Evolutionary conservation across 2,888 invertebrate genomes (phyloP).

Genomic region (Gandaritis pyraliata): DNA sequence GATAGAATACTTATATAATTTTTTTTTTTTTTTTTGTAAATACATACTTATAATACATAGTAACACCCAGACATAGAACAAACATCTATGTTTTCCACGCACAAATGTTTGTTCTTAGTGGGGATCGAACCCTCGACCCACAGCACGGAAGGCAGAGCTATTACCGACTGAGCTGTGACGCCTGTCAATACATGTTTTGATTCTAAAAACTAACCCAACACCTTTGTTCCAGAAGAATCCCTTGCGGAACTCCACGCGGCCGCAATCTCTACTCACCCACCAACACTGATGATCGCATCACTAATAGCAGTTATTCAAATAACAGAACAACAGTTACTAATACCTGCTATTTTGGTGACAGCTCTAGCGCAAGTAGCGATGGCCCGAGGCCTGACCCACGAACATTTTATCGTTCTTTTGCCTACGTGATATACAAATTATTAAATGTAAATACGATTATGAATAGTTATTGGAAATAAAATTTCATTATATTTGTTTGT

Average conservation of each 20-base stretch:
- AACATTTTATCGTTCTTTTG: constrained; percentile 61
- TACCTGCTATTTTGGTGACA: constrained; percentile 58
- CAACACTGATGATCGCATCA: constrained; percentile 51
- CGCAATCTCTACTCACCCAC: constrained; percentile 55
- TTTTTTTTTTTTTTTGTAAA: too few species aligned
- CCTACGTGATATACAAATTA: constrained; percentile 71
- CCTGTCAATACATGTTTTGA: too few species aligned
- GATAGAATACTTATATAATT: too few species aligned
- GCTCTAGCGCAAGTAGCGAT: constrained; percentile 49
- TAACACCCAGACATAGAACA: too few species aligned
- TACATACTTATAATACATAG: too few species aligned
- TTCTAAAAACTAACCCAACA: constrained; percentile 46
- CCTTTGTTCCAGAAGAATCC: constrained; percentile 81
- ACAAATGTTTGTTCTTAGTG: too few species aligned
- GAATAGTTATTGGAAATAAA: constrained; percentile 76
- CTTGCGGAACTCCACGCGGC: constrained; percentile 79
- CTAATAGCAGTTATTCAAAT: constrained; percentile 53
- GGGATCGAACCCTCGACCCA: too few species aligned
- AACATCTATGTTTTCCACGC: too few species aligned
- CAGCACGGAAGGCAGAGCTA: too few species aligned
- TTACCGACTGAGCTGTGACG: too few species aligned
- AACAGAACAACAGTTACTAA: constrained; percentile 53
- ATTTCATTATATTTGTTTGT: constrained; percentile 65
- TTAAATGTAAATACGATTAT: constrained; percentile 59
- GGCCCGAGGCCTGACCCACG: constrained; percentile 56